Conservation (phyloP, 2,113 vertebrate species). For the Athene noctua region DNA sequence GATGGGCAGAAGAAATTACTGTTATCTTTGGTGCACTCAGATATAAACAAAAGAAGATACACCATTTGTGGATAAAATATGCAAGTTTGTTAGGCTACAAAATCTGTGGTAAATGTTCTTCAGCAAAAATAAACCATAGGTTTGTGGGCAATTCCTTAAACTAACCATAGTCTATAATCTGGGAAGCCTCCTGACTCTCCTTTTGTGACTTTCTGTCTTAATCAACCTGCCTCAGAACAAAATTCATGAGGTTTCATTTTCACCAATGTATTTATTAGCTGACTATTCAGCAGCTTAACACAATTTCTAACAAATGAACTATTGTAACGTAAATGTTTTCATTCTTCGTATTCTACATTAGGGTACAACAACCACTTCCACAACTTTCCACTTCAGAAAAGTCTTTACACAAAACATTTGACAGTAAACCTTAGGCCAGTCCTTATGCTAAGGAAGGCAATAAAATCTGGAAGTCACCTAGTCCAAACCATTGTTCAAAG, state of each 20-base stretch:
- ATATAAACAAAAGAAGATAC: neutral
- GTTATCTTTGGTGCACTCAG: neutral
- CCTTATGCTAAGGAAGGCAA: neutral
- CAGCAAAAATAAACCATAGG: neutral
- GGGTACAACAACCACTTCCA: neutral
- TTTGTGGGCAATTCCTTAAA: neutral
- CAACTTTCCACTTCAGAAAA: neutral
- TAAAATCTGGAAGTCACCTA: neutral
- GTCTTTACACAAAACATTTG: neutral
- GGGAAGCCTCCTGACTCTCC: neutral
- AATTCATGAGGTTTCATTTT: neutral
- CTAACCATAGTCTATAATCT: neutral
- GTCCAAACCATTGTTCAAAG: neutral
- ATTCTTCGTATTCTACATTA: neutral
- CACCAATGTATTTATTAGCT: neutral
- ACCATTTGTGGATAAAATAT: neutral
- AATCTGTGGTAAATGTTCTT: neutral
- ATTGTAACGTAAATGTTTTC: neutral
- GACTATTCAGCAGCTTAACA: neutral
- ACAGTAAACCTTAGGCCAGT: neutral
- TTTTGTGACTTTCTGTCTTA: neutral
- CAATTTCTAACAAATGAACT: neutral
- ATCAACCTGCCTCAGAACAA: neutral
- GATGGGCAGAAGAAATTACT: neutral
- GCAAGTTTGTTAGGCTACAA: neutral